Percentiles rank a stretch among this genome's conserved stretches.
These are phyloP conservation scores for Drosophila pruinosa DNA, from an alignment of 1,140 invertebrate species.

Conservation along the genomic window DNA sequence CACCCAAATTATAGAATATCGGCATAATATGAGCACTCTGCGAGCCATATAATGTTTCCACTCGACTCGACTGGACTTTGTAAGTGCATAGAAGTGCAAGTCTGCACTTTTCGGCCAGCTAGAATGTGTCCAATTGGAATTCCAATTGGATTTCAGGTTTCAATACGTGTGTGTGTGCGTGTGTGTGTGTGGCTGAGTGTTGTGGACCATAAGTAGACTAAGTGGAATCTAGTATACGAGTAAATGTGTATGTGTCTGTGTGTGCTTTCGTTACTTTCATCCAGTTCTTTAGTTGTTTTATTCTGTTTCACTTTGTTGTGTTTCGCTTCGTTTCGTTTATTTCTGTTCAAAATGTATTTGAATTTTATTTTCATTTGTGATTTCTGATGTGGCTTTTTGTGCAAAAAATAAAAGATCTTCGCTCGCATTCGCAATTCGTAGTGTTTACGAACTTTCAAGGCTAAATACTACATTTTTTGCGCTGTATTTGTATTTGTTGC, in stretches of 20 bases:
- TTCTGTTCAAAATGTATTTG: conserved; percentile 33
- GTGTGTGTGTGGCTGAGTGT: too few species aligned
- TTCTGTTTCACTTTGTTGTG: background rate
- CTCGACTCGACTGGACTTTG: too few species aligned
- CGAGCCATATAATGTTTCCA: background rate
- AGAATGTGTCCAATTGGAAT: background rate
- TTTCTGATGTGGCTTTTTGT: conserved; percentile 28
- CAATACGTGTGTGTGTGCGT: too few species aligned
- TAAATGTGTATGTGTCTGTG: background rate
- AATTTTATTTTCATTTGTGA: conserved; percentile 21
- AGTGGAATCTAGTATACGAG: background rate
- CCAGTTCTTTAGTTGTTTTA: too few species aligned
- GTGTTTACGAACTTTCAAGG: conserved; percentile 79
- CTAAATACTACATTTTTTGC: conserved; percentile 76
- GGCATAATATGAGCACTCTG: background rate
- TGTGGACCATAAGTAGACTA: background rate
- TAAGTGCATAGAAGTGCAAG: too few species aligned
- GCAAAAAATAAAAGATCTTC: conserved; percentile 56
- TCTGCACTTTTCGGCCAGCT: background rate
- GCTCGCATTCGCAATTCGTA: conserved; percentile 49
- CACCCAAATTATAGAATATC: conserved; percentile 12
- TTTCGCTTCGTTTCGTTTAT: conserved; percentile 21
- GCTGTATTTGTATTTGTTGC: conserved; percentile 25
- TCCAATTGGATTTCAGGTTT: background rate
- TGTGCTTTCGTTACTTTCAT: background rate